Base-by-base conservation (phyloP, 2,888 invertebrate species). In the Timema podura region DNA sequence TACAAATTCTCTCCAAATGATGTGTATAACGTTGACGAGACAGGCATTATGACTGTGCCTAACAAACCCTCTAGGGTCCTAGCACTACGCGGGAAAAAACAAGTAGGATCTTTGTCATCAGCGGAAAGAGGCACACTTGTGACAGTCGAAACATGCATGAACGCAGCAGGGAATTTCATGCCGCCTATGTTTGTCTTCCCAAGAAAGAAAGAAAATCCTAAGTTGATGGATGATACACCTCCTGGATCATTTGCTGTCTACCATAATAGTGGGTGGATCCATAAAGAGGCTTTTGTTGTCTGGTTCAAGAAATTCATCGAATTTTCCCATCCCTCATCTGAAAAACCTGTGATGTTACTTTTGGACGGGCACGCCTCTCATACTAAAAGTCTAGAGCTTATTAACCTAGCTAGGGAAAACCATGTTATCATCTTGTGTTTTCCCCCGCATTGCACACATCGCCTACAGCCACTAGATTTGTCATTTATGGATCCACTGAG, bases 71-170 rank as follows among this genome's bases (percentile, higher is more conserved):
- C 76, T 11, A 67, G 76, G 71, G 74, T 79, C 11, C 68, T 79
- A 48, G 76, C 76, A 44, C 30, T 61, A 11, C 30, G 16, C 9
- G 61, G 61, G 7, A 61, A 61, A 61, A 61, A 61, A 61, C 16
- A 61, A 30, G 61, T 61, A 11, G 61, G 61, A 13, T 5, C 30
- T 11, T 9, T 61, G 13, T 77, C 78, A 30, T 78, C 78, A 68
- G 77, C 77, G 11, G 78, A 80, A 76, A 71, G 79, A 70, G 79
- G 78, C 7, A 75, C 76, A 49, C 73, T 76, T n/a, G 72, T 79
- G 8, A 79, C 79, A 15, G 70, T 76, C 59, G 75, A 77, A 54
- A 74, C 73, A 45, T 75, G 76, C 57, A 77, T 61, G 61, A 61
- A 61, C 13, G 61, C 61, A 44, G 61, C 61, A 15, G 61, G 61